A percentile compares a stretch with the other conserved stretches of the same genome.
phyloP scores from a whole-genome alignment of 1,140 invertebrate genomes.

The Colletes latitarsis region DNA sequence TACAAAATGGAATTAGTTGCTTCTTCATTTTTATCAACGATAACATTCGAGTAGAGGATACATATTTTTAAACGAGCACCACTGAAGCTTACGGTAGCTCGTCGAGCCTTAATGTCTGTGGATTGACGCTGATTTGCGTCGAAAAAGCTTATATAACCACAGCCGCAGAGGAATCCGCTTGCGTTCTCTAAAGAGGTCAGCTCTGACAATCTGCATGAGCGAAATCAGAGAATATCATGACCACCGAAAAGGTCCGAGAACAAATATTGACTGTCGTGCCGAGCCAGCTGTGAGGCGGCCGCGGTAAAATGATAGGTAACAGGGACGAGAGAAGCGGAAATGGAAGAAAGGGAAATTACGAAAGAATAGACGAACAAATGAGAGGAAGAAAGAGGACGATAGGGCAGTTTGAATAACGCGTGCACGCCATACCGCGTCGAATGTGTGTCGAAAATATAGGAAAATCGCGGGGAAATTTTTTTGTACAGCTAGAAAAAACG shows the following conservation, averaged over 20 bases:
- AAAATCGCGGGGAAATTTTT: constrained; percentile 56
- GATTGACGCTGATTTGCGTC: constrained; percentile 30
- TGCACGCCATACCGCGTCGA: constrained; percentile 29
- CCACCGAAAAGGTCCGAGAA: constrained; percentile 50
- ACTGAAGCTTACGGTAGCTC: not conserved
- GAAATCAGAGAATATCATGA: constrained; percentile 67
- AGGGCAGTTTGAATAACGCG: constrained; percentile 38
- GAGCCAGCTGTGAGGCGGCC: constrained; percentile 32
- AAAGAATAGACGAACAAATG: constrained; percentile 14
- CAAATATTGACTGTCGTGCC: constrained; percentile 74
- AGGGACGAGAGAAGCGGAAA: constrained; percentile 26
- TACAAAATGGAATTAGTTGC: not conserved
- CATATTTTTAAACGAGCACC: not conserved
- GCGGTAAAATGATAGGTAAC: constrained; percentile 55
- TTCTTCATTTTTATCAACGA: too few species aligned
- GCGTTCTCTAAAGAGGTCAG: constrained; percentile 38
- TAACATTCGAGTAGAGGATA: not conserved
- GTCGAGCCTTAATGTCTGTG: constrained; percentile 21
- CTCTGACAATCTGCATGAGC: constrained; percentile 63
- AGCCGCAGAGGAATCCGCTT: not conserved
- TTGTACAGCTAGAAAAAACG: constrained; percentile 1
- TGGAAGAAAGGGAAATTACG: constrained; percentile 37
- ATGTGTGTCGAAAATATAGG: constrained; percentile 64
- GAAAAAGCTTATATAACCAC: constrained; percentile 1
- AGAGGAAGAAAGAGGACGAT: not conserved